Base-by-base conservation (phyloP, 2,888 invertebrate genomes). In the Sialis lutaria region DNA sequence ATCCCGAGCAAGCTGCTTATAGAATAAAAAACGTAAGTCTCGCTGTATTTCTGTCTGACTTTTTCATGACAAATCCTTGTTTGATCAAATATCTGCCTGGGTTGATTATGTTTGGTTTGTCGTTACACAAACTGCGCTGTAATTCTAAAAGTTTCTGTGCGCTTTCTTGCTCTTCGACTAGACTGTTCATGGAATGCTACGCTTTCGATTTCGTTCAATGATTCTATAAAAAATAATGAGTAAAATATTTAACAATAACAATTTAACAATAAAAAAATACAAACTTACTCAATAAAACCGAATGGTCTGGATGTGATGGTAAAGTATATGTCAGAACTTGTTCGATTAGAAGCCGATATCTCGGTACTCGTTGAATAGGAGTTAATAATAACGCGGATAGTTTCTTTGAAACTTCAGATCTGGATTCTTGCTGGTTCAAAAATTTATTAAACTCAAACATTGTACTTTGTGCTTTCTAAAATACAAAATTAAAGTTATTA, bases 1-100 rank as follows among this genome's bases (percentile, higher is more conserved):
- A 97, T 96, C 5, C 98, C 98, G 47, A 99, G 73, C 58, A 98
- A 75, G 62, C 84, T 92, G 55, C 89, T 95, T 57, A 96, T 95
- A 5, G 88, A 87, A 60, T 96, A 95, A 59, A 92, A 95, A 64
- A 96, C 96, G 59, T 93, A 96, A 0, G 95, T 93, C 65, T 97
- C 96, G 40, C 93, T 90, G 65, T 90, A 97, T 68, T 95, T 95
- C 55, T 87, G 90, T 4, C 95, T 76, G 0, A 97, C 95, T 67
- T 97, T 97, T 72, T 99, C 57, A 71, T 68, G 1, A 79, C 61
- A 35, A 71, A 59, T 8, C 79, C 80, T 60, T 83, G 79, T 57
- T 78, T 81, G 46, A 82, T 69, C 42, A 84, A 67, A 51, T 72
- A 73, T n/a, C 83, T 68, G 6, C 78, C 78, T 33, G 79, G 83